Evolutionary conservation across 2,797 vertebrate species (phyloP), one percentile per base, ranked within the genome.

Genomic region (Thunnus albacares): DNA sequence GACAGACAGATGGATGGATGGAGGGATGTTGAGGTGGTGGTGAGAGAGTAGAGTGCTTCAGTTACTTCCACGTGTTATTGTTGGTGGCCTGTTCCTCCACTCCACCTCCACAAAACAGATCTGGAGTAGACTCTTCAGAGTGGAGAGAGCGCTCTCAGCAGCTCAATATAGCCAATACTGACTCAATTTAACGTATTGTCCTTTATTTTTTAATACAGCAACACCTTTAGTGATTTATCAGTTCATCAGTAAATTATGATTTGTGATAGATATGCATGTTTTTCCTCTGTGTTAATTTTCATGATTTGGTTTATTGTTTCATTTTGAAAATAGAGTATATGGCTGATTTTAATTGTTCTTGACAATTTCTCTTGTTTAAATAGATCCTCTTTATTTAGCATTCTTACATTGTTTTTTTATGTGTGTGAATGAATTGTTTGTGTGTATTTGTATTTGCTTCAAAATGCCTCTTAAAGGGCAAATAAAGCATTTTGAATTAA

Each of bases 81-180:
- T 88, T 83, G 78, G 75, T 49, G 83, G 83, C 67, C 71, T 10
- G 51, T 63, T 92, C 74, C 72, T 90, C 88, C 81, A 90, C 89
- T 92, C 85, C 80, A 85, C 52, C 68, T 58, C 70, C 51, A 92
- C 91, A 90, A 90, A 92, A 91, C 83, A 82, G 81, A 81, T 89
- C 83, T 91, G 87, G 89, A 90, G 87, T 57, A 80, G 86, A 82
- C 85, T 72, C 90, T 90, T 93, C 87, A 92, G 89, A 89, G 83
- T 85, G 79, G 79, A 89, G 86, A 90, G 89, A 87, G 86, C 0
- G 30, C 89, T 86, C 87, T 92, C 77, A 87, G 80, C 68, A 58
- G 77, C 86, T 90, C 76, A 87, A 82, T 84, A 33, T 77, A 75
- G 11, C 80, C 86, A 90, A 89, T 55, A 38, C 75, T 78, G 79